phyloP scores from a whole-genome alignment of 1,140 invertebrate genomes.

The Apis dorsata region DNA sequence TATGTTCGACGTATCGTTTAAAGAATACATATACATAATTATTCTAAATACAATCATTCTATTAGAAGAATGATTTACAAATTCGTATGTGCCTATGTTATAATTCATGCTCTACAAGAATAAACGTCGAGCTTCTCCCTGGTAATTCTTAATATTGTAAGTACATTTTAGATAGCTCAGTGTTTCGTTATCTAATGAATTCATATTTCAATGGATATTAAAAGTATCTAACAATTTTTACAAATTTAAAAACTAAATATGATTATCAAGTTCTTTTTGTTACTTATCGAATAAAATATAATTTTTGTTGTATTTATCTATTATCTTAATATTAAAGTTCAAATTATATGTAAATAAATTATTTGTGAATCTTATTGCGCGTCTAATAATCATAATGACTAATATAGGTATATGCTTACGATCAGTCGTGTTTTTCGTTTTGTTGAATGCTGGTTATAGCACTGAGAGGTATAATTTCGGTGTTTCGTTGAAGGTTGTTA shows the following conservation, averaged over 20 bases:
- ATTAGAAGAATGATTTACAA: slow-evolving; percentile 24
- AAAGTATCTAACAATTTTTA: slow-evolving; percentile 17
- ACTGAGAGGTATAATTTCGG: slow-evolving; percentile 70
- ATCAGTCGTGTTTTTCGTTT: slow-evolving; percentile 58
- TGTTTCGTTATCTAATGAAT: neutral
- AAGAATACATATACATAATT: neutral
- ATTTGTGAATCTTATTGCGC: neutral
- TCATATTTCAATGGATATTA: neutral
- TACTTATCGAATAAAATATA: slow-evolving; percentile 6
- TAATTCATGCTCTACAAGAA: slow-evolving; percentile 13
- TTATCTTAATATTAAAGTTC: slow-evolving; percentile 18
- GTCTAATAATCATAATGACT: neutral
- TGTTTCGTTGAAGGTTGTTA: slow-evolving; percentile 66
- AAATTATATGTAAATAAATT: slow-evolving; percentile 29
- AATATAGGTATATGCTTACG: neutral
- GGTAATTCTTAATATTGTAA: slow-evolving; percentile 20
- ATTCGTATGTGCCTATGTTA: slow-evolving; percentile 20
- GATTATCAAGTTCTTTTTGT: slow-evolving; percentile 9
- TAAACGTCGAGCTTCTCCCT: neutral
- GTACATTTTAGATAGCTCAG: slow-evolving; percentile 6
- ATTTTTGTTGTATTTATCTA: slow-evolving; percentile 6
- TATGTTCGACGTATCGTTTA: slow-evolving; percentile 16
- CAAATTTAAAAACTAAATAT: slow-evolving; percentile 5
- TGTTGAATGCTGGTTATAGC: slow-evolving; percentile 47
- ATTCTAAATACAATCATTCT: slow-evolving; percentile 4